Evolutionary conservation across 2,888 invertebrate genomes (phyloP), one percentile per base, ranked within the genome.

Genomic region (Athalia circularis): DNA sequence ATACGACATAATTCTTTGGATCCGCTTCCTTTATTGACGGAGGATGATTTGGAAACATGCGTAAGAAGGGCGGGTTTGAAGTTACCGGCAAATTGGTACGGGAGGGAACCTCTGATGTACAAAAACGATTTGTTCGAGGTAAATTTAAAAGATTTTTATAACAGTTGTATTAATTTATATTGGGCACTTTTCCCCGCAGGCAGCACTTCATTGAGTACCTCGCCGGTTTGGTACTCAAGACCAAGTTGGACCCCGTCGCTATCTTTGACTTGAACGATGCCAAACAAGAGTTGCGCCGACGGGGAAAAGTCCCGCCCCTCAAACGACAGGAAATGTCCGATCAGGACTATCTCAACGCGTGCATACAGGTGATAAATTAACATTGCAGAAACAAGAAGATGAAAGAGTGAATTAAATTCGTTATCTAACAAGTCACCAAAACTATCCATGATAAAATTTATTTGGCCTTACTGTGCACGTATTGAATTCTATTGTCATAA

Each of bases 131-230:
- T 93, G 67, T 85, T 91, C 80, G 89, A 93, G 92, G 93, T 93
- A 92, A n/a, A 89, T 82, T 80, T 45, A 70, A 77, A 9, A 78
- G 67, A 79, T 68, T 62, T 68, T 59, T 78, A 64, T 77, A 77
- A 65, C 74, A 52, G 68, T 29, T 29, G 68, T 68, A 11, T 65
- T 81, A 83, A 87, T 87, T 87, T 88, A 87, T 86, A 82, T 80
- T 87, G 86, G 89, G 88, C 86, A 87, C 88, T 90, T 90, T 89
- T 88, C 90, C 90, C 89, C 92, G 89, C 93, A 98, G 98, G 93
- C 92, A 94, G 89, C 98, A 98, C 93, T 98, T 97, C 93, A 95
- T 97, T 91, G 98, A 98, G 93, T 98, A 98, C 92, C 94, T 99
- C 93, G 97, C 97, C 89, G 94, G 93, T 87, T 93, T 95, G 90